A percentile compares a stretch with the other conserved stretches of the same genome.
Conservation (phyloP, 2,797 vertebrate species). For the Masticophis lateralis region DNA sequence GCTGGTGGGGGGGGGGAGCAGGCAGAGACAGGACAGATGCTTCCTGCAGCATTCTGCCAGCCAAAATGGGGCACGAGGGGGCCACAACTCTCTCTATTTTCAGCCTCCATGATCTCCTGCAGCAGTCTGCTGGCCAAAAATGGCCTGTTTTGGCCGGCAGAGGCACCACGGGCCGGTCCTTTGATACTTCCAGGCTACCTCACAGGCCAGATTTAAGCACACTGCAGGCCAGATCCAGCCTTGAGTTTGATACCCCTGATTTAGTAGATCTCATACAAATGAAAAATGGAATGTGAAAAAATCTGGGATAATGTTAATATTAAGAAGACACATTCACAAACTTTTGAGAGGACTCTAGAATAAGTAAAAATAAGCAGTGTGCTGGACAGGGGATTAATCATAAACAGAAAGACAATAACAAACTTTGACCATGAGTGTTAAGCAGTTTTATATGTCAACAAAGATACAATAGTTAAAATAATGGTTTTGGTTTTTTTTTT, state of each 20-base stretch:
- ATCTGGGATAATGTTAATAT: background rate
- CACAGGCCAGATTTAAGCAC: too few species aligned
- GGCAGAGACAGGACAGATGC: too few species aligned
- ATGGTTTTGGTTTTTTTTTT: background rate
- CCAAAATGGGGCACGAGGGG: too few species aligned
- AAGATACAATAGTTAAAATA: background rate
- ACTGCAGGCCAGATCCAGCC: too few species aligned
- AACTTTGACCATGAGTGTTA: background rate
- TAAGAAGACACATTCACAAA: background rate
- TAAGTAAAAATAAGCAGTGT: background rate
- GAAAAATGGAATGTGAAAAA: background rate
- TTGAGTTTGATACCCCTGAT: too few species aligned
- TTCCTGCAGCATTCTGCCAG: too few species aligned
- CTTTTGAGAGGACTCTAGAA: background rate
- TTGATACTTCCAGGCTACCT: too few species aligned
- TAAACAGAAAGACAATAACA: background rate
- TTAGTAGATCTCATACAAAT: background rate
- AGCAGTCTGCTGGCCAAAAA: too few species aligned
- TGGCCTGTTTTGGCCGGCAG: too few species aligned
- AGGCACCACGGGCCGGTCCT: too few species aligned
- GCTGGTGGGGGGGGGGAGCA: too few species aligned
- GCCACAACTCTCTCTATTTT: accelerated
- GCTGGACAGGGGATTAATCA: background rate
- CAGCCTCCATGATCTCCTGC: too few species aligned
- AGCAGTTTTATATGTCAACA: background rate